Percentiles rank a stretch among this genome's conserved stretches.
Conservation (phyloP, 2,888 invertebrate species). For the Oasisia sp. region DNA sequence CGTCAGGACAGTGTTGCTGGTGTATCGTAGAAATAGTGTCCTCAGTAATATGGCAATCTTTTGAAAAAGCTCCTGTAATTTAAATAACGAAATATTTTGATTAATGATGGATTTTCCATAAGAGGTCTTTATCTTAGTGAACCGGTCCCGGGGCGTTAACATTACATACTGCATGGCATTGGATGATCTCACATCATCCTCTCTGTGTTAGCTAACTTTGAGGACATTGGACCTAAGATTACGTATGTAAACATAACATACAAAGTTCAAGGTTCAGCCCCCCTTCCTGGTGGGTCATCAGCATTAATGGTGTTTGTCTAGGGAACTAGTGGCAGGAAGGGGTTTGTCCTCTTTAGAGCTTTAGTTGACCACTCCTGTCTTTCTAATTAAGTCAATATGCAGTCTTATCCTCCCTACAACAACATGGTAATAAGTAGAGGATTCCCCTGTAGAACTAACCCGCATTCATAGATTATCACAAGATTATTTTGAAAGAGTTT, state of each 20-base stretch:
- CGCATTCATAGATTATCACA: not conserved
- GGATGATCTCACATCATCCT: not conserved
- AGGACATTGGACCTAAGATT: not conserved
- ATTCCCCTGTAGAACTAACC: not conserved
- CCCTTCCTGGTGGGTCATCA: not conserved
- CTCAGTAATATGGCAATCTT: too few relatives aligned
- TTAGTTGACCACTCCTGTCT: not conserved
- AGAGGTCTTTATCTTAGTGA: too few relatives aligned
- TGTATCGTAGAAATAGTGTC: too few relatives aligned
- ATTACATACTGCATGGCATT: too few relatives aligned
- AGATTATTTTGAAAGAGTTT: too few relatives aligned
- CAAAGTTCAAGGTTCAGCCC: not conserved
- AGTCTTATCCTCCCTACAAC: not conserved
- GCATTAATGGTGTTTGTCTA: constrained; percentile 1
- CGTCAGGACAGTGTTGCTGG: too few relatives aligned
- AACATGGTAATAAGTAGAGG: not conserved
- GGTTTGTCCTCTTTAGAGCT: not conserved
- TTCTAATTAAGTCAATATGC: not conserved
- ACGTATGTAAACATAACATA: not conserved
- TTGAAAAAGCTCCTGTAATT: too few relatives aligned
- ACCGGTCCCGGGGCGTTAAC: too few relatives aligned
- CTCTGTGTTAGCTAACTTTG: not conserved
- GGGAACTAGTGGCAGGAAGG: not conserved
- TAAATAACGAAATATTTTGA: too few relatives aligned
- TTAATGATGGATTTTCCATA: too few relatives aligned